These are phyloP conservation scores for Marisa cornuarietis DNA, from an alignment of 1,140 invertebrate species.

Conservation along the genomic window DNA sequence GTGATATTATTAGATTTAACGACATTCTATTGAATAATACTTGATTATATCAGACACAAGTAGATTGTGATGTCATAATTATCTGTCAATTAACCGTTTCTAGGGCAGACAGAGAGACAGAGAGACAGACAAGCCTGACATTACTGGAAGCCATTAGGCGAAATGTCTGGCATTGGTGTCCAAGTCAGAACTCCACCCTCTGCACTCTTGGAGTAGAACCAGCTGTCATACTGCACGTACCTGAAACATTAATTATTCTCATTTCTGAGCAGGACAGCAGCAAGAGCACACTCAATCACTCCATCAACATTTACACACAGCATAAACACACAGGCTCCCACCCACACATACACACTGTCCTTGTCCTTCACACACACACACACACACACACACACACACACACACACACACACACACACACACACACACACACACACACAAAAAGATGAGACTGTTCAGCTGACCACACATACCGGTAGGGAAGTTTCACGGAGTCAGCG, in stretches of 20 bases:
- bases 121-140: no score
- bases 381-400: not conserved
- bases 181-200: slow-evolving; percentile 11
- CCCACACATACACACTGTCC: not conserved
- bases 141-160: slow-evolving; percentile 25
- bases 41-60: no score
- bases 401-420: not conserved
- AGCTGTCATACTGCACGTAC: slow-evolving; percentile 26
- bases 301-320: not conserved
- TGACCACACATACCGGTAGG: slow-evolving; percentile 13
- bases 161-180: slow-evolving; percentile 14
- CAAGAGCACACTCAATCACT: not conserved
- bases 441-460: no score
- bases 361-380: not conserved
- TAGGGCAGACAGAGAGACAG: no score
- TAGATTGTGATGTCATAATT: no score
- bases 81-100: no score
- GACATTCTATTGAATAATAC: no score
- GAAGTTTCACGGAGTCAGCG: not conserved
- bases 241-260: not conserved
- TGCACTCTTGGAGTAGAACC: slow-evolving; percentile 26
- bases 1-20: no score
- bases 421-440: not conserved
- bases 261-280: not conserved
- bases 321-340: not conserved